Base-by-base conservation (phyloP, 2,888 invertebrate genomes). In the Portevinia maculata region DNA sequence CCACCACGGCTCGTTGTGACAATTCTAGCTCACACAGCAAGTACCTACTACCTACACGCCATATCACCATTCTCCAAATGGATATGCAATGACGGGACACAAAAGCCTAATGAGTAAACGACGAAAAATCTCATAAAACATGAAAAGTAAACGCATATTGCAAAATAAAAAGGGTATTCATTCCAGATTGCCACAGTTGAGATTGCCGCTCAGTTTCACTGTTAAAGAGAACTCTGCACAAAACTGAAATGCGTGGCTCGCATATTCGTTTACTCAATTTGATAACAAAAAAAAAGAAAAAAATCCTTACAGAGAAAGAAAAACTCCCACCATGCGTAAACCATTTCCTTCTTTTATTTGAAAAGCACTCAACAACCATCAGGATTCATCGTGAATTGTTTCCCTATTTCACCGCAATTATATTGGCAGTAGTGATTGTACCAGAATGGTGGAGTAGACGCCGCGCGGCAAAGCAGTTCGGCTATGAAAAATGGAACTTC, bases 281-380 rank as follows among this genome's bases (percentile, higher is more conserved):
- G 41, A 69, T 62, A 59, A 59, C 34, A 59, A 75, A 60, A 50
- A 65, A 74, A 21, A 39, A 55, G 28, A 28, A 62, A 57, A 59
- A 55, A 44, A 62, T 53, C 46, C 62, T 17, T 17, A 55, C n/a
- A 67, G 50, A 50, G 64, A 73, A 79, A 79, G 73, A 79, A 73
- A 71, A 73, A 79, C 74, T 75, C 79, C 69, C 62, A 67, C 75
- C 79, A 79, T 79, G 74, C 79, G 79, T 79, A 28, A 79, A 79
- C 65, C 52, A 62, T 79, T 79, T 69, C 69, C 79, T 75, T 50
- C 44, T 69, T 87, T 87, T 89, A 87, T 89, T 89, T 90, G 89
- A 90, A 89, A 90, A 88, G 89, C 89, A 89, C 90, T 89, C 90
- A 87, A 88, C 88, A 64, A 48, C 46, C 75, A n/a, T n/a, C n/a